Percentiles rank a stretch among this genome's conserved stretches.
phyloP scores from a whole-genome alignment of 2,888 invertebrate genomes.

The Noctua fimbriata region DNA sequence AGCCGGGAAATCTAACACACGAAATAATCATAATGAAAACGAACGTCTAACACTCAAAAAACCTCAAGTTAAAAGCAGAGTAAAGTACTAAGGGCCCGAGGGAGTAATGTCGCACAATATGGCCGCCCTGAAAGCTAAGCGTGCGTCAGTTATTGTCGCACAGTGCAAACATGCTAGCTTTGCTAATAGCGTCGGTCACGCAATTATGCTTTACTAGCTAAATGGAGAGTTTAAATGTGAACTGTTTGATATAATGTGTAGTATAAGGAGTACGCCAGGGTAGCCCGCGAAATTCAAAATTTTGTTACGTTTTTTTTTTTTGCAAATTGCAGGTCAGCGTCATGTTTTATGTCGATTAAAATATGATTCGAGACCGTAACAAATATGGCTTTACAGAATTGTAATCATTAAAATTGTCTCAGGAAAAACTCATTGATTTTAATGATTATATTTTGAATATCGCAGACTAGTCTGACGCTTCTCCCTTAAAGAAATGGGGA shows the following conservation, averaged over 20 bases:
- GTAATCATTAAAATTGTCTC: no score
- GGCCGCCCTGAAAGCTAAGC: conserved; percentile 40
- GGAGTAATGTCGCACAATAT: conserved; percentile 36
- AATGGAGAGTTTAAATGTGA: conserved; percentile 9
- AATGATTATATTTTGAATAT: no score
- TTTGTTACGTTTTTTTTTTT: no score
- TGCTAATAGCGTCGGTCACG: conserved; percentile 41
- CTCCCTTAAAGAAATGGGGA: not conserved
- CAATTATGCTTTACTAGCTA: conserved; percentile 12
- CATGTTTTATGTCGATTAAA: no score
- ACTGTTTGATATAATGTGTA: conserved; percentile 6
- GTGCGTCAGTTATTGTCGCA: conserved; percentile 39
- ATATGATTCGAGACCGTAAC: no score
- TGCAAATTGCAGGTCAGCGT: no score
- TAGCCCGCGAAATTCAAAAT: not conserved
- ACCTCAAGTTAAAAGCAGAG: conserved; percentile 24
- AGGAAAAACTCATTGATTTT: no score
- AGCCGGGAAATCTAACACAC: not conserved
- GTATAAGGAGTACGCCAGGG: not conserved
- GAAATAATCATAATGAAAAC: conserved; percentile 20
- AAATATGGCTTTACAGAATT: no score
- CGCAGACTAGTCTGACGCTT: no score
- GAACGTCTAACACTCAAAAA: not conserved
- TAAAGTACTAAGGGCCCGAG: conserved; percentile 27
- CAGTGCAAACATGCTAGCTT: conserved; percentile 42